Evolutionary conservation across 1,140 invertebrate species (phyloP).

Genomic region (Drosophila nigrodunni): DNA sequence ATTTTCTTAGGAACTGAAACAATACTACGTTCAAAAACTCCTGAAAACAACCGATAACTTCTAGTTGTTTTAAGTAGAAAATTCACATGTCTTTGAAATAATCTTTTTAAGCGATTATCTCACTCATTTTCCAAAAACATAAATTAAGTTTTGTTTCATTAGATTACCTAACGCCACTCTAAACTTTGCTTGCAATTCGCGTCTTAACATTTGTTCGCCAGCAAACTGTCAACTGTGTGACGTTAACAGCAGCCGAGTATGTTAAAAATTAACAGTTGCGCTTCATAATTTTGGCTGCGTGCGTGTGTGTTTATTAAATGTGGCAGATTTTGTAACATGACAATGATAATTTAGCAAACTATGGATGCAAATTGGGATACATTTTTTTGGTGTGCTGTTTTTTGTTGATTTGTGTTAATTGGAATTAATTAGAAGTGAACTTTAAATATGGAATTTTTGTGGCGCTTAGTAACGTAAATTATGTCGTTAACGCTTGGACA

Average conservation of each 20-base stretch:
- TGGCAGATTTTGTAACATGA: slow-evolving; percentile 24
- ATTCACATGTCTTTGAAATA: too few species aligned
- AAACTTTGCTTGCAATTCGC: background rate
- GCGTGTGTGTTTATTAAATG: background rate
- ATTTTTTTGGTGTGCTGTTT: background rate
- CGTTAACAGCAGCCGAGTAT: background rate
- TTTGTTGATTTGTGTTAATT: background rate
- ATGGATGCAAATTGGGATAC: background rate
- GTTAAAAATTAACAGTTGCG: background rate
- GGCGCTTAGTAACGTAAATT: background rate
- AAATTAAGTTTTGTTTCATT: too few species aligned
- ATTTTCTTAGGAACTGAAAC: too few species aligned
- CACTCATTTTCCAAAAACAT: too few species aligned
- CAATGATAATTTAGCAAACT: slow-evolving; percentile 23
- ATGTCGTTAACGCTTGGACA: slow-evolving; percentile 88
- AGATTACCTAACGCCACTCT: background rate
- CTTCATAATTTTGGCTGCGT: background rate
- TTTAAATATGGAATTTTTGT: background rate
- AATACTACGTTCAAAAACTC: too few species aligned
- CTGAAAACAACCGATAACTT: too few species aligned
- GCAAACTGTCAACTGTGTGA: background rate
- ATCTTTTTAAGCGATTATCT: too few species aligned
- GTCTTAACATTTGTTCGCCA: background rate
- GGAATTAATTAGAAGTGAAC: background rate
- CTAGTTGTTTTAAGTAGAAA: too few species aligned